Evolutionary conservation across 2,113 vertebrate genomes (phyloP).

Genomic region (Gasterosteus aculeatus): DNA sequence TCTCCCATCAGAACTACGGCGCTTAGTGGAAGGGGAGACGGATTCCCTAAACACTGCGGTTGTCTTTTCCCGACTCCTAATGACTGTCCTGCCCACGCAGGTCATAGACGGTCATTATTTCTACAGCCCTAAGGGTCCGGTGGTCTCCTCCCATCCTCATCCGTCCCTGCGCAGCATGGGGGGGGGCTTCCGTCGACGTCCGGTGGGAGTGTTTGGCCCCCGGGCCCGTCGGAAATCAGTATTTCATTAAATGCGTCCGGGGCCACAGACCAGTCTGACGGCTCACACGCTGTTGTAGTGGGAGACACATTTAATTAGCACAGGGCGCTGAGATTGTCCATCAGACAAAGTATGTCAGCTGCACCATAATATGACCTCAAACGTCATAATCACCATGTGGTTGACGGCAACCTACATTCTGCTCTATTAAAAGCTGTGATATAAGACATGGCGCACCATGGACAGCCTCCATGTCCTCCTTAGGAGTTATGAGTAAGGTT

Average conservation of each 20-base stretch:
- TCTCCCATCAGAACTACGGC: no score
- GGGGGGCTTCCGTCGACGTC: constrained; percentile 1
- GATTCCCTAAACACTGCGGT: no score
- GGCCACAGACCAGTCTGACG: neutral
- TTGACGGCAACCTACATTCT: neutral
- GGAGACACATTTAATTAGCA: neutral
- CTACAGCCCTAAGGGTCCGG: neutral
- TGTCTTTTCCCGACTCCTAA: no score
- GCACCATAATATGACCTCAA: neutral
- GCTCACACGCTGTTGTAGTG: no score
- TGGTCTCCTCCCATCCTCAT: neutral
- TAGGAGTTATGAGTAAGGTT: neutral
- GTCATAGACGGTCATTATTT: no score
- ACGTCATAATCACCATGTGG: neutral
- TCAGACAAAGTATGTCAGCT: neutral
- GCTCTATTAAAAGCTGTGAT: neutral
- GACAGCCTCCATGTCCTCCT: neutral
- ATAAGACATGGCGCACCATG: neutral
- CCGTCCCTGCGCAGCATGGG: constrained; percentile 2
- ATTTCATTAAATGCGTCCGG: constrained; percentile 33
- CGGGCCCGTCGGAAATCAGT: constrained; percentile 31
- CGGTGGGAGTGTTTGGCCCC: constrained; percentile 4
- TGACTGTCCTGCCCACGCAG: no score
- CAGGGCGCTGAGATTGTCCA: neutral
- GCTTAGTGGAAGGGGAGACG: no score